These are phyloP conservation scores for Acheta domesticus DNA, from an alignment of 2,888 invertebrate species.

Conservation along the genomic window DNA sequence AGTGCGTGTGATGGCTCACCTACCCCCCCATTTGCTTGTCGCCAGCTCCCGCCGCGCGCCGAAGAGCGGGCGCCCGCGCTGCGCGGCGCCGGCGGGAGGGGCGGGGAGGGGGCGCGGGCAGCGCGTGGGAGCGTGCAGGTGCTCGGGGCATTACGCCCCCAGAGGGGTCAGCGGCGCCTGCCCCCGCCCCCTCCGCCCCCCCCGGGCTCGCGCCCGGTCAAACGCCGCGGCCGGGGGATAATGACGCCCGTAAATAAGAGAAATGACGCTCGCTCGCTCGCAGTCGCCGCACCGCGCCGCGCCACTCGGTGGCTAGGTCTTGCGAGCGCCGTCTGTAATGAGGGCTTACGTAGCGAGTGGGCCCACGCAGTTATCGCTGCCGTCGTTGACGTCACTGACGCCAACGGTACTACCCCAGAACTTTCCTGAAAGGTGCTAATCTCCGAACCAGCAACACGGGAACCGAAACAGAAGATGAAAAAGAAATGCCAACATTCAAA, in stretches of 20 bases:
- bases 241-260: conserved; percentile 18
- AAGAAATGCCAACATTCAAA: too few relatives aligned
- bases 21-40: background rate
- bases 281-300: background rate
- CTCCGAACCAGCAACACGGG: too few relatives aligned
- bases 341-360: background rate
- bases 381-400: too few relatives aligned
- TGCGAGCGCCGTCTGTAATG: background rate
- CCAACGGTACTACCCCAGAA: too few relatives aligned
- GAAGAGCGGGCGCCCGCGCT: background rate
- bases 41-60: background rate
- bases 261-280: background rate
- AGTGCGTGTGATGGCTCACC: too few relatives aligned
- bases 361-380: too few relatives aligned
- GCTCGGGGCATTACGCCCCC: background rate
- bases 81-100: background rate
- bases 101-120: background rate
- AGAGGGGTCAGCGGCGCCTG: background rate
- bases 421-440: too few relatives aligned
- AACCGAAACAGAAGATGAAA: too few relatives aligned
- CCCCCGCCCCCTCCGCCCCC: background rate
- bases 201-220: background rate
- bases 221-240: background rate
- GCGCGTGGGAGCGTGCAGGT: conserved; percentile 2
- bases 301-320: background rate